These are phyloP conservation scores for Helleia helle DNA, from an alignment of 2,888 invertebrate genomes.

Conservation along the genomic window DNA sequence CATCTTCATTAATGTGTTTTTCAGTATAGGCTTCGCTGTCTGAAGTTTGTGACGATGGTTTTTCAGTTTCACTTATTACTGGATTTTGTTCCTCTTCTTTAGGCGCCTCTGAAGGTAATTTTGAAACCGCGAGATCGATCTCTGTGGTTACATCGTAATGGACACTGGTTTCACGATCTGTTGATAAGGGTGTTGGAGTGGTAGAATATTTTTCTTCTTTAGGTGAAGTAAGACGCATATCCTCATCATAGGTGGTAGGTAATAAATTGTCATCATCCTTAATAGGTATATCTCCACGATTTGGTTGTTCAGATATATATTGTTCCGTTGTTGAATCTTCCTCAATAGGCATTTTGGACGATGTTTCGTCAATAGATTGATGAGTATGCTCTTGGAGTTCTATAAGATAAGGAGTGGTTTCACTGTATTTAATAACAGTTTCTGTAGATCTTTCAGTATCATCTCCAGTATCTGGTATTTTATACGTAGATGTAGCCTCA, in stretches of 20 bases:
- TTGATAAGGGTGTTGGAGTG: neutral
- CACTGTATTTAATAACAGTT: slow-evolving; percentile 16
- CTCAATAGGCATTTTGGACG: slow-evolving; percentile 23
- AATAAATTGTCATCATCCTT: slow-evolving; percentile 14
- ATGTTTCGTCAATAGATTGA: slow-evolving; percentile 27
- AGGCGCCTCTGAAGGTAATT: neutral
- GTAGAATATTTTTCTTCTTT: neutral
- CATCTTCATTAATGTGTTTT: slow-evolving; percentile 10
- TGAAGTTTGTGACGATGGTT: neutral
- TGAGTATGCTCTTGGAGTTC: slow-evolving; percentile 51
- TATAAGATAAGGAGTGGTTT: slow-evolving; percentile 39
- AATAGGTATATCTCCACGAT: slow-evolving; percentile 23
- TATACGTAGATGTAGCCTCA: neutral
- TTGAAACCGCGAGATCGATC: neutral
- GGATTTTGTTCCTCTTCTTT: neutral
- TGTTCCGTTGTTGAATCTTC: slow-evolving; percentile 19
- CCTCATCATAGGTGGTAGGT: slow-evolving; percentile 13
- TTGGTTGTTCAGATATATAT: slow-evolving; percentile 21
- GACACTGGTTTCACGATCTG: neutral
- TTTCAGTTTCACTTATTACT: neutral
- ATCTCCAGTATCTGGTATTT: slow-evolving; percentile 3
- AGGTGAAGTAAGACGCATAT: neutral
- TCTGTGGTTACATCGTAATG: neutral
- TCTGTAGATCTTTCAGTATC: slow-evolving; percentile 13
- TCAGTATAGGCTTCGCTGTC: slow-evolving; percentile 9